Evolutionary conservation across 2,113 vertebrate genomes (phyloP).

Genomic region (Parotia lawesii): DNA sequence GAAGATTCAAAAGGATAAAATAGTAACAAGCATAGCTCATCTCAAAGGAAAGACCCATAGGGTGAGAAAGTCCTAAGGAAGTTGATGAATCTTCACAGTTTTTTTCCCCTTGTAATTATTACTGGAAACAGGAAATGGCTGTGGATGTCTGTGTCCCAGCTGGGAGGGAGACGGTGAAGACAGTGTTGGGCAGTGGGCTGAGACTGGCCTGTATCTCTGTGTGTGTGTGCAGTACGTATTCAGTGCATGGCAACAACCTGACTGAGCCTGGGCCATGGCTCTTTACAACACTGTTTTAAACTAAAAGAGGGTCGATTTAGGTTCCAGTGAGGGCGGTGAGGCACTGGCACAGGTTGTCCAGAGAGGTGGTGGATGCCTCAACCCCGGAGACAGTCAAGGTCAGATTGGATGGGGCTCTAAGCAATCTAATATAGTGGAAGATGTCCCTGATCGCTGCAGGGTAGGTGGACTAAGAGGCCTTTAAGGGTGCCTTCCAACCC

Average conservation of each 20-base stretch:
- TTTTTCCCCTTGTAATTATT: background rate
- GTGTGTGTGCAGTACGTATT: fast-evolving
- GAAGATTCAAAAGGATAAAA: background rate
- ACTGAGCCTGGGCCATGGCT: fast-evolving
- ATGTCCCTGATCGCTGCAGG: background rate
- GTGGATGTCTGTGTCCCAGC: background rate
- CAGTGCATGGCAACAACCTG: background rate
- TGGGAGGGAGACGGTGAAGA: background rate
- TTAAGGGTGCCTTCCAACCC: background rate
- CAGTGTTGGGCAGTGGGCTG: background rate
- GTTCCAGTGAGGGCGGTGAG: background rate
- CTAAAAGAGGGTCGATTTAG: background rate
- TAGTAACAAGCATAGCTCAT: background rate
- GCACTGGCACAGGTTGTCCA: no score
- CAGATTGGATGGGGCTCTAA: background rate
- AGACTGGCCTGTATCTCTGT: background rate
- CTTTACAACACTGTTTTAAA: background rate
- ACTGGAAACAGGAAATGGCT: background rate
- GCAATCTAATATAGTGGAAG: background rate
- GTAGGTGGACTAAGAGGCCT: background rate
- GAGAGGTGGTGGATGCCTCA: background rate
- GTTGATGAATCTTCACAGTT: background rate
- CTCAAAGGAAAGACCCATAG: background rate
- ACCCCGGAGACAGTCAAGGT: background rate
- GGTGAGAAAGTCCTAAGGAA: background rate